phyloP scores from a whole-genome alignment of 2,797 vertebrate species.

The Sibirionetta formosa region DNA sequence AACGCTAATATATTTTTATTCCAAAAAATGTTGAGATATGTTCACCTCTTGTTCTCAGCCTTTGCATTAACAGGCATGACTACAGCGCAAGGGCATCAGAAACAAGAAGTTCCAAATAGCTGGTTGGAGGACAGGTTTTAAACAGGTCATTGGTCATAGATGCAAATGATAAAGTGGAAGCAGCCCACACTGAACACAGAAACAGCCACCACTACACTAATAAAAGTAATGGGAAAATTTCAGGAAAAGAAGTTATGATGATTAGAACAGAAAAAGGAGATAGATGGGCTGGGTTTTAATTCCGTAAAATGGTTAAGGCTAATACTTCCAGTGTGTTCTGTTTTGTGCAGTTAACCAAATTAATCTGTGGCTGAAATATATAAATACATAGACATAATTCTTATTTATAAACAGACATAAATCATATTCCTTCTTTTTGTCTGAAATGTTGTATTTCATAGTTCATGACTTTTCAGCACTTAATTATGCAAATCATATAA shows the following conservation, averaged over 20 bases:
- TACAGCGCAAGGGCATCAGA: no score
- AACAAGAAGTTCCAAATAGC: fast-evolving
- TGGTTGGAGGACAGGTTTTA: background rate
- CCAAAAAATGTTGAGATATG: background rate
- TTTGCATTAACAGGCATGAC: background rate
- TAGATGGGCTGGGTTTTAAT: background rate
- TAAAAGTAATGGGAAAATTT: background rate
- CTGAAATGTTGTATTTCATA: conserved; percentile 19
- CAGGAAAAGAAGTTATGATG: background rate
- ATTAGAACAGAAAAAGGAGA: background rate
- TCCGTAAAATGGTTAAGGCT: no score
- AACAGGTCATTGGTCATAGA: background rate
- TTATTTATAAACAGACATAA: background rate
- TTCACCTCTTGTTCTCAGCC: background rate
- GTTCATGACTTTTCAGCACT: conserved; percentile 36
- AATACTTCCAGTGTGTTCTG: background rate
- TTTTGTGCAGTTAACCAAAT: background rate
- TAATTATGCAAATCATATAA: conserved; percentile 24
- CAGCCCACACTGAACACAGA: background rate
- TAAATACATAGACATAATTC: background rate
- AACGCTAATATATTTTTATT: background rate
- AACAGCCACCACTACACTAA: background rate
- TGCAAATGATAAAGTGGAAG: background rate
- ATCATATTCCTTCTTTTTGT: background rate
- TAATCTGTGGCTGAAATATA: background rate